Evolutionary conservation across 2,113 vertebrate species (phyloP).

Genomic region (Stomatorhinus ivindoensis): DNA sequence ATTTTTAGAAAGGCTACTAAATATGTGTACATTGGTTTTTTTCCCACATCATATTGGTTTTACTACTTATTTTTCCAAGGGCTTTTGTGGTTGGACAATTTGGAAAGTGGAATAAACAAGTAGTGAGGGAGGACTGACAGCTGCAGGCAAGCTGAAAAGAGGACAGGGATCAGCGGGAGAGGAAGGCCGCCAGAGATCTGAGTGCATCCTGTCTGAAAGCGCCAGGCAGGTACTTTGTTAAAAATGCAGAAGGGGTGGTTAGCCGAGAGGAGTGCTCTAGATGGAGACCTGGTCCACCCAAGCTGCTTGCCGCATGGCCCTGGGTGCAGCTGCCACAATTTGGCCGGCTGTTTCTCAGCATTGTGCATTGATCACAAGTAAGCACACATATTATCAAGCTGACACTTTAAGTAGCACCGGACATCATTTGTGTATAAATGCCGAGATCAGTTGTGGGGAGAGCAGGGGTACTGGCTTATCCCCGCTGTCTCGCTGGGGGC

Average conservation of each 20-base stretch:
- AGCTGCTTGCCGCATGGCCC: background rate
- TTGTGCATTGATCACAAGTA: background rate
- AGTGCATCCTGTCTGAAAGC: background rate
- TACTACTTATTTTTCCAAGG: background rate
- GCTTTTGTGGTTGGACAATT: background rate
- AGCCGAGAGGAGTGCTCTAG: background rate
- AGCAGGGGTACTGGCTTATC: background rate
- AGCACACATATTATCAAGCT: background rate
- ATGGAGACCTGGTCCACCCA: background rate
- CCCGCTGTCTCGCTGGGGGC: background rate
- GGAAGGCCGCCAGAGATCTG: background rate
- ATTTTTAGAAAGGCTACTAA: constrained; percentile 8
- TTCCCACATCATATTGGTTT: background rate
- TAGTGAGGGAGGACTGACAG: background rate
- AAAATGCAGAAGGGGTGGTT: background rate
- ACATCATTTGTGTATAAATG: background rate
- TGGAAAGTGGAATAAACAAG: background rate
- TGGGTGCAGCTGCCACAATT: background rate
- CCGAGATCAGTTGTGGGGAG: background rate
- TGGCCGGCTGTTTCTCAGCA: background rate
- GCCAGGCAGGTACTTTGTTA: background rate
- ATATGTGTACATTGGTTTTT: background rate
- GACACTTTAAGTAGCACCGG: background rate
- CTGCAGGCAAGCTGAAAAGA: background rate
- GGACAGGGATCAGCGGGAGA: background rate